phyloP scores from a whole-genome alignment of 1,140 invertebrate genomes.

The Schlechtendalia chinensis region DNA sequence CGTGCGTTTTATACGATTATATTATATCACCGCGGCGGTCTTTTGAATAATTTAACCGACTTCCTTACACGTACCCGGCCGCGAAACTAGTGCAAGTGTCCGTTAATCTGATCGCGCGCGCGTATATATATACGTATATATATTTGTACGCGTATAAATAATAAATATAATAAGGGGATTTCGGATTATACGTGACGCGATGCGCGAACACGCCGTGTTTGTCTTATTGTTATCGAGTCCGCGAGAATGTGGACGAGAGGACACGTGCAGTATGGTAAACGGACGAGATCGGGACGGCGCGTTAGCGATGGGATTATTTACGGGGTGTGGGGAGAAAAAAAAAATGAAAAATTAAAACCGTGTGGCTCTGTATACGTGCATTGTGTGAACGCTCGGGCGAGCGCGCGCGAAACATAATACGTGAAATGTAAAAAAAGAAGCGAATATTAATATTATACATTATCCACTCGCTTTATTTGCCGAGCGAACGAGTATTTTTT shows the following conservation, averaged over 20 bases:
- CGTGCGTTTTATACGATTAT: neutral
- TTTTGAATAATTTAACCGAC: slow-evolving; percentile 41
- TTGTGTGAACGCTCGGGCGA: neutral
- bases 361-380: slow-evolving; percentile 7
- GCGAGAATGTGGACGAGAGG: neutral
- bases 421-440: slow-evolving; percentile 13
- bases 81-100: slow-evolving; percentile 20
- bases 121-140: too few species aligned
- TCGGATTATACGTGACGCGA: neutral
- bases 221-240: slow-evolving; percentile 29
- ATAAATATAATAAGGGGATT: slow-evolving; percentile 17
- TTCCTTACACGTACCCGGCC: neutral
- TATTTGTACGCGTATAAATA: too few species aligned
- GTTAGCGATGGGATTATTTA: neutral
- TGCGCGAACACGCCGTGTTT: neutral
- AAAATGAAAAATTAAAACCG: neutral
- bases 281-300: neutral
- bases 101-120: slow-evolving; percentile 29
- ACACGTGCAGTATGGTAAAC: slow-evolving; percentile 26
- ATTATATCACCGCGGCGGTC: slow-evolving; percentile 15
- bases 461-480: slow-evolving; percentile 31
- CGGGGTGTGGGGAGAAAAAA: neutral
- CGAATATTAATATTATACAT: neutral
- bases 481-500: slow-evolving; percentile 3
- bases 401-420: neutral